Conservation (phyloP, 2,888 invertebrate species). For the Lithophane socia region DNA sequence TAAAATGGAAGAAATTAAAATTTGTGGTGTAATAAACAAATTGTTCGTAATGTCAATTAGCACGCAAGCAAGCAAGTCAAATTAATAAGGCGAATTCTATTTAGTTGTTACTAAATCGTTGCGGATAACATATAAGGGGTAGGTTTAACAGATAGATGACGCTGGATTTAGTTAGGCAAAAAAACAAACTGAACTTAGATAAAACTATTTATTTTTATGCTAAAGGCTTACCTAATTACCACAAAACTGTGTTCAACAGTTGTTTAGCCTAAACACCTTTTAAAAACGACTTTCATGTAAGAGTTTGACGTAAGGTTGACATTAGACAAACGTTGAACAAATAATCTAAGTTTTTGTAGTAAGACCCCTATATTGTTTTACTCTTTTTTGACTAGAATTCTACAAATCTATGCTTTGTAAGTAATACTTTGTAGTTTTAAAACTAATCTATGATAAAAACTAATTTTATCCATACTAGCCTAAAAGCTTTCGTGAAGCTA, state of each 20-base stretch:
- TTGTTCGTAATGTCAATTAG: constrained; percentile 16
- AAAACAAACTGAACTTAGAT: background rate
- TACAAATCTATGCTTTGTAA: background rate
- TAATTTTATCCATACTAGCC: background rate
- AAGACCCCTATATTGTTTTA: background rate
- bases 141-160: background rate
- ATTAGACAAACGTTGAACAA: too few relatives aligned
- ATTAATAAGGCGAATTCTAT: constrained; percentile 6
- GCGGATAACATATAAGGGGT: background rate
- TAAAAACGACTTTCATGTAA: too few relatives aligned
- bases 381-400: background rate
- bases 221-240: too few relatives aligned
- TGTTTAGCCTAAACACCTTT: too few relatives aligned
- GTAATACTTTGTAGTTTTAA: background rate
- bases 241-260: too few relatives aligned
- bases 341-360: too few relatives aligned
- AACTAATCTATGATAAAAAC: background rate
- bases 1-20: constrained; percentile 12
- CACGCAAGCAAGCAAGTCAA: constrained; percentile 8
- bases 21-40: constrained; percentile 33
- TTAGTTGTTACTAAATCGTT: background rate
- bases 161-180: too few relatives aligned
- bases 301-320: too few relatives aligned
- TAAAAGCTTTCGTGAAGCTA: background rate
- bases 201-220: constrained; percentile 15